These are phyloP conservation scores for Graptemys geographica DNA, from an alignment of 2,797 vertebrate genomes.

Conservation along the genomic window DNA sequence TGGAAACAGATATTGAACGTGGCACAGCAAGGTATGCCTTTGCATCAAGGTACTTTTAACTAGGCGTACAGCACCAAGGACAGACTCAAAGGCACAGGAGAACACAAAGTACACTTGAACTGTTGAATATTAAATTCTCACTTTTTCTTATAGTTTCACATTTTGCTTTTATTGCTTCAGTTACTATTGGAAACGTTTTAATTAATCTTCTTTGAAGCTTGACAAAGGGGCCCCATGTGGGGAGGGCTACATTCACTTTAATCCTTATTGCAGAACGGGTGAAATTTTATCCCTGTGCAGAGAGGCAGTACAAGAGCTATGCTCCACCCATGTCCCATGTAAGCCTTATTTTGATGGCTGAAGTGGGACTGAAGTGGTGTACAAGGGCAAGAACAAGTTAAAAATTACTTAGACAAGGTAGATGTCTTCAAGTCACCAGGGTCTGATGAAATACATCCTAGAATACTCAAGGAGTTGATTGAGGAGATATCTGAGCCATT, in stretches of 20 bases:
- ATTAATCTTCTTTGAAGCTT: not conserved
- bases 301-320: not conserved
- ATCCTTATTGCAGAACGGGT: not conserved
- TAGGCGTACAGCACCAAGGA: not conserved
- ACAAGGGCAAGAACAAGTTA: too few species aligned
- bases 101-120: not conserved
- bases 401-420: too few species aligned
- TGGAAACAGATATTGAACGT: constrained; percentile 19
- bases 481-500: too few species aligned
- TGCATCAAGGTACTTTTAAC: not conserved
- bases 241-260: constrained; percentile 20
- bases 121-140: not conserved
- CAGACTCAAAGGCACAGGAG: not conserved
- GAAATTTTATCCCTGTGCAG: constrained; percentile 24
- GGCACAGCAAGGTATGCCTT: constrained; percentile 18
- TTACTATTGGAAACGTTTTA: constrained; percentile 17
- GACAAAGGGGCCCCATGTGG: constrained; percentile 1
- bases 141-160: constrained; percentile 28
- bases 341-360: not conserved
- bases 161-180: constrained; percentile 33
- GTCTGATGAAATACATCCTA: too few species aligned
- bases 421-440: too few species aligned
- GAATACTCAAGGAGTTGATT: too few species aligned
- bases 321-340: not conserved
- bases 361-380: not conserved